Base-by-base conservation (phyloP, 2,888 invertebrate genomes). In the Eilema griseolum region DNA sequence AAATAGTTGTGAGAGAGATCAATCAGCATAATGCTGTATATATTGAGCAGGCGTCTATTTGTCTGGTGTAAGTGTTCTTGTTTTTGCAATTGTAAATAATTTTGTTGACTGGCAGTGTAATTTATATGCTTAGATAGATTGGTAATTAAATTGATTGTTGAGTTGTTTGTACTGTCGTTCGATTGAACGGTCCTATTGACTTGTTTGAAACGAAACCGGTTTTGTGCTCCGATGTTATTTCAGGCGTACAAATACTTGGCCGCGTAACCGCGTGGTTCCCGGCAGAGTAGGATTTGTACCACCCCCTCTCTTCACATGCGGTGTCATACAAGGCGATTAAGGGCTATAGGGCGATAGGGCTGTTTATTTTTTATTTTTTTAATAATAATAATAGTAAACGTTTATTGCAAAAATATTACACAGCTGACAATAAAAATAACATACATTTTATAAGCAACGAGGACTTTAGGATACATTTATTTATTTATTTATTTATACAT, bases 1-100 rank as follows among this genome's bases (percentile, higher is more conserved):
- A 73, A 73, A 59, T 59, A 59, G 57, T 64, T 70, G 46, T 70
- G 61, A 20, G 57, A 65, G 66, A 67, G 73, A 78, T 80, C 78
- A 72, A 77, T 77, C 77, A 73, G 77, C 72, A 69, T 74, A 71
- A 78, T 75, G 69, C 73, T 57, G 76, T 74, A 74, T 67, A 72
- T 72, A 72, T 72, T 70, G 70, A 63, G 65, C 72, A 56, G 74
- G 73, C 78, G 73, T 73, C 71, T 56, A 57, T 71, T 56, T 68
- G 74, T 72, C 78, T 73, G 61, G 37, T 16, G 23, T 69, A 69
- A 37, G 69, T 67, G 56, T 67, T 68, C 66, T 23, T 62, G 41
- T 41, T 64, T 64, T 60, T 59, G n/a, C 46, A 20, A 62, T 37
- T 68, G 33, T 63, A 68, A 68, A 63, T 66, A 59, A 33, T 66